Evolutionary conservation across 1,140 invertebrate genomes (phyloP).

Genomic region (Plectrocnemia conspersa): DNA sequence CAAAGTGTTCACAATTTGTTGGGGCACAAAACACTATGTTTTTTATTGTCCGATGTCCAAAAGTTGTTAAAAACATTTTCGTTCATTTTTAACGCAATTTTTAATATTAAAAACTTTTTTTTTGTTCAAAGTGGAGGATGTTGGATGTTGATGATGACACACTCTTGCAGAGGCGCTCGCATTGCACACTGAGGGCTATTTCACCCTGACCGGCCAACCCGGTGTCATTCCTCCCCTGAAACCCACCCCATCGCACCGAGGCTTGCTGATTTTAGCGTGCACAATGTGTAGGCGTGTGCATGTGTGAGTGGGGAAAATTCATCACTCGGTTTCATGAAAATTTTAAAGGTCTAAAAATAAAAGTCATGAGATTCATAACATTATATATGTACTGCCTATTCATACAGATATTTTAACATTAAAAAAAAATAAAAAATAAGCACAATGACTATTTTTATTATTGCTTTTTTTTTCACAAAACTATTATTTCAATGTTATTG

Average conservation of each 20-base stretch:
- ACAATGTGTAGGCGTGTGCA: too few relatives aligned
- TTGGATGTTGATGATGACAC: constrained; percentile 21
- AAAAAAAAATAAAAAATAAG: too few relatives aligned
- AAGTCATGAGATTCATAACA: too few relatives aligned
- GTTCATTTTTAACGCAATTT: constrained; percentile 12
- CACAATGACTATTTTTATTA: too few relatives aligned
- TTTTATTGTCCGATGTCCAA: constrained; percentile 3
- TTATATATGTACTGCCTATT: too few relatives aligned
- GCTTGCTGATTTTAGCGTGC: constrained; percentile 20
- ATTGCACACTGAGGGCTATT: constrained; percentile 21
- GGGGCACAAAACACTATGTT: not conserved
- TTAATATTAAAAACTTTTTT: constrained; percentile 8
- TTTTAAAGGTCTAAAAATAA: too few relatives aligned
- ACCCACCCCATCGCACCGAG: not conserved
- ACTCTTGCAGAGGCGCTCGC: constrained; percentile 25
- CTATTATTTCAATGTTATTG: too few relatives aligned
- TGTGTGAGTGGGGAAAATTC: constrained; percentile 13
- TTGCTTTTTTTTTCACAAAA: too few relatives aligned
- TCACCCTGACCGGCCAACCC: constrained; percentile 23
- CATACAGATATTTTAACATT: too few relatives aligned
- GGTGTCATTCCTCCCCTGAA: constrained; percentile 18
- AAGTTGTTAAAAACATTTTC: constrained; percentile 4
- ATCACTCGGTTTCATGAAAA: constrained; percentile 16
- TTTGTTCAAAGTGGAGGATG: constrained; percentile 22
- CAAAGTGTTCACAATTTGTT: too few relatives aligned